Evolutionary conservation across 2,113 vertebrate species (phyloP).

Genomic region (Oceanites oceanicus): DNA sequence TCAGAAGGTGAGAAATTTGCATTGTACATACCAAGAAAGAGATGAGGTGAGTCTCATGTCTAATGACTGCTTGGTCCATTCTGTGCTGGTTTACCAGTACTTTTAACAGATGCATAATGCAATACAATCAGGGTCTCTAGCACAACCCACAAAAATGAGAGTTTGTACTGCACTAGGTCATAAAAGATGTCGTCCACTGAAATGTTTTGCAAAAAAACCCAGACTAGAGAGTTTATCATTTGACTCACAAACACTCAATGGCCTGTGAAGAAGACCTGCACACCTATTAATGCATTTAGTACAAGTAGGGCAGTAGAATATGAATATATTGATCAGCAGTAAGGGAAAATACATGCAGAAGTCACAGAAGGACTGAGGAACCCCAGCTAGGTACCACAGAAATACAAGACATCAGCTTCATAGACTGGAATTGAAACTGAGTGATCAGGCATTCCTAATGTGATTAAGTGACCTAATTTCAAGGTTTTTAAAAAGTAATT

Average conservation of each 20-base stretch:
- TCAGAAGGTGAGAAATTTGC: neutral
- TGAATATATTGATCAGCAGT: neutral
- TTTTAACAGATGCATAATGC: neutral
- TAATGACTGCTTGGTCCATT: neutral
- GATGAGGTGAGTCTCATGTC: neutral
- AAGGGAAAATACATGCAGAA: conserved; percentile 16
- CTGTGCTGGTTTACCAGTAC: neutral
- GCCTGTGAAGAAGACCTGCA: neutral
- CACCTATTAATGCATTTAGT: conserved; percentile 6
- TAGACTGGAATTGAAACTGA: conserved; percentile 26
- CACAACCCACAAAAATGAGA: neutral
- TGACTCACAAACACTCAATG: conserved; percentile 9
- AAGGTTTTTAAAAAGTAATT: conserved; percentile 34
- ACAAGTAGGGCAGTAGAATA: conserved; percentile 24
- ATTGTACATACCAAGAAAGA: fast-evolving
- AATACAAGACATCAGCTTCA: conserved; percentile 12
- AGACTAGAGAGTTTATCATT: neutral
- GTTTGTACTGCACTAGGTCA: neutral
- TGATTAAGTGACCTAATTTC: conserved; percentile 53
- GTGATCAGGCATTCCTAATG: conserved; percentile 45
- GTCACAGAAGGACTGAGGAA: conserved; percentile 33
- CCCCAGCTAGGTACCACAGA: neutral
- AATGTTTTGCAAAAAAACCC: neutral
- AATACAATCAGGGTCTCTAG: neutral
- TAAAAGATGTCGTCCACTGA: neutral